These are phyloP conservation scores for Odontocerum albicorne DNA, from an alignment of 2,888 invertebrate species.

Conservation along the genomic window DNA sequence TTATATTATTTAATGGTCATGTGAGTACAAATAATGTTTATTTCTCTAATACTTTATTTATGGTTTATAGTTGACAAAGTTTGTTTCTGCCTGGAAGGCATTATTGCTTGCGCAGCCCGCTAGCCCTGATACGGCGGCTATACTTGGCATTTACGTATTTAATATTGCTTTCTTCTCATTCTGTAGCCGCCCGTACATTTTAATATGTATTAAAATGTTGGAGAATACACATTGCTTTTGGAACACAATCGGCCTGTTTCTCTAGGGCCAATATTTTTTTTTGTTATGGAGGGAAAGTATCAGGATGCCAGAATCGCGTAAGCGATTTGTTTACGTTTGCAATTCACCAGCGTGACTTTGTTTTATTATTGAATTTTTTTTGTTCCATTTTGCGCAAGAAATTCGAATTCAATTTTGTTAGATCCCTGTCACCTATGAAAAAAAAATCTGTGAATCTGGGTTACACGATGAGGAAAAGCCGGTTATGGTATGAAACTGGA, in stretches of 20 bases:
- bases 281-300: slow-evolving; percentile 34
- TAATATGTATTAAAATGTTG: background rate
- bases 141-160: slow-evolving; percentile 19
- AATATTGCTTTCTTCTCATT: slow-evolving; percentile 10
- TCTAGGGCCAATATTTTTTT: slow-evolving; percentile 25
- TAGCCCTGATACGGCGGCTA: slow-evolving; percentile 14
- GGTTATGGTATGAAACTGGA: no score
- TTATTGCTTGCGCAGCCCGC: slow-evolving; percentile 54
- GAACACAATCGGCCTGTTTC: slow-evolving; percentile 8
- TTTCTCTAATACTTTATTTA: slow-evolving; percentile 3
- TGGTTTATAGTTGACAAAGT: slow-evolving; percentile 47
- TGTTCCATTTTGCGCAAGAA: slow-evolving; percentile 11
- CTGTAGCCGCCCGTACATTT: background rate
- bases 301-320: slow-evolving; percentile 15
- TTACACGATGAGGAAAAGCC: no score
- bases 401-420: no score
- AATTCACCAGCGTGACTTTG: slow-evolving; percentile 18
- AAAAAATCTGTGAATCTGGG: no score
- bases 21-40: slow-evolving; percentile 19
- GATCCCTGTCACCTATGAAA: no score
- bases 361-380: slow-evolving; percentile 21
- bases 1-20: slow-evolving; percentile 23
- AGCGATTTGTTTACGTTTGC: slow-evolving; percentile 26
- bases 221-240: no score
- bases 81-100: slow-evolving; percentile 55